These are phyloP conservation scores for Notoglanidium macrostoma DNA, from an alignment of 2,797 vertebrate species.

Conservation along the genomic window DNA sequence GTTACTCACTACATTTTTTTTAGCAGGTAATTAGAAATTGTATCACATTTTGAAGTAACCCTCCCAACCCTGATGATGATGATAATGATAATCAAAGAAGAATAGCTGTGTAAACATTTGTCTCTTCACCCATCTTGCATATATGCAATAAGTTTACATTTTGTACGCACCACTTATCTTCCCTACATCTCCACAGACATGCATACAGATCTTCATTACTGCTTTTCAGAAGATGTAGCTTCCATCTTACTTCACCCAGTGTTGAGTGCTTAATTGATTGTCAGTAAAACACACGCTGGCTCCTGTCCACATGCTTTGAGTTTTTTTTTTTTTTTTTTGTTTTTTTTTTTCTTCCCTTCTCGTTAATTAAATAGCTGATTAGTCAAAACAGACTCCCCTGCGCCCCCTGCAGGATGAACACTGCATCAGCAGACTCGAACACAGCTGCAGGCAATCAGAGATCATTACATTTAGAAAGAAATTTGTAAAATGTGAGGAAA, in stretches of 20 bases:
- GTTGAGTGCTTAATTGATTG: conserved; percentile 3
- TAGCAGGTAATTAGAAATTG: no score
- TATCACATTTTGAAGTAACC: no score
- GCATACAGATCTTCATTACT: not conserved
- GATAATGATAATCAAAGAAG: no score
- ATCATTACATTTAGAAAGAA: not conserved
- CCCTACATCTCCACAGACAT: not conserved
- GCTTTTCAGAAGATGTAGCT: not conserved
- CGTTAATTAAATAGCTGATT: conserved; percentile 43
- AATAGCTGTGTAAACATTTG: not conserved
- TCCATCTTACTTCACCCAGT: not conserved
- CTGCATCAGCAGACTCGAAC: conserved; percentile 51
- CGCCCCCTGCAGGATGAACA: conserved; percentile 79
- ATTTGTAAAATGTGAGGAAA: not conserved
- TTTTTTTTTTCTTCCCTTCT: conserved; percentile 14
- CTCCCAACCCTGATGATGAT: no score
- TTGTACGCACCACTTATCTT: not conserved
- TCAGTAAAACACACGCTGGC: not conserved
- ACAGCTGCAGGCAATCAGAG: conserved; percentile 13
- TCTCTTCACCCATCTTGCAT: not conserved
- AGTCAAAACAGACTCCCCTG: conserved; percentile 66
- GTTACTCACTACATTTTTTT: no score
- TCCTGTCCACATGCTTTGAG: not conserved
- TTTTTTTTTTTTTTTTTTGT: conserved; percentile 18
- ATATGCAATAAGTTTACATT: not conserved